Conservation (phyloP, 2,888 invertebrate genomes). For the Ephialtes manifestator region DNA sequence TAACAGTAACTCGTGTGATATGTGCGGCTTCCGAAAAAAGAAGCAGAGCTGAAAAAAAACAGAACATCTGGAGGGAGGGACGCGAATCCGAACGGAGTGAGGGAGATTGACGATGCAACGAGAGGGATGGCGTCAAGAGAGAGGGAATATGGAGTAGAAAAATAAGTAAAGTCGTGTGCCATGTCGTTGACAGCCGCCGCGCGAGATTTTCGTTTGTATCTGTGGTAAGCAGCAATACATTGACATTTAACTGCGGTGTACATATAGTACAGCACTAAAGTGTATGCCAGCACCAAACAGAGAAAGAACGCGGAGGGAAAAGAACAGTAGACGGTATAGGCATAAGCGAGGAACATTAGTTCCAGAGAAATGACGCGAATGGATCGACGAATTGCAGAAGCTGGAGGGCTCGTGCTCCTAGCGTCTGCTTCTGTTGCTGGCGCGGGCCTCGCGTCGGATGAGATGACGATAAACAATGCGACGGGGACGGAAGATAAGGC, state of each 20-base stretch:
- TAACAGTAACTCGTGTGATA: background rate
- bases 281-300: background rate
- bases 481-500: slow-evolving; percentile 71
- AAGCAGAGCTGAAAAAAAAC: background rate
- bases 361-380: slow-evolving; percentile 51
- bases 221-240: slow-evolving; percentile 6
- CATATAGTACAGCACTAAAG: background rate
- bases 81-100: background rate
- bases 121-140: slow-evolving; percentile 15
- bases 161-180: slow-evolving; percentile 56
- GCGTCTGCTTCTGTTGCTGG: background rate
- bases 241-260: background rate
- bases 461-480: slow-evolving; percentile 72
- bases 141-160: slow-evolving; percentile 38
- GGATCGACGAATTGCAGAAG: slow-evolving; percentile 69
- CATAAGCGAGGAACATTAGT: slow-evolving; percentile 15
- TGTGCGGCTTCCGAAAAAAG: slow-evolving; percentile 10
- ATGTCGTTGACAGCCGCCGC: slow-evolving; percentile 22
- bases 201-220: slow-evolving; percentile 17
- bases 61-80: background rate
- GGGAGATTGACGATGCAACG: slow-evolving; percentile 16
- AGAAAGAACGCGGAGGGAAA: slow-evolving; percentile 21
- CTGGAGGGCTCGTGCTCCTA: slow-evolving; percentile 52
- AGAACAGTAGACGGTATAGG: background rate
- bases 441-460: slow-evolving; percentile 28